A percentile compares a stretch with the other conserved stretches of the same genome.
These are phyloP conservation scores for Tokudaia muenninki DNA, from an alignment of 2,797 vertebrate genomes.

Conservation along the genomic window DNA sequence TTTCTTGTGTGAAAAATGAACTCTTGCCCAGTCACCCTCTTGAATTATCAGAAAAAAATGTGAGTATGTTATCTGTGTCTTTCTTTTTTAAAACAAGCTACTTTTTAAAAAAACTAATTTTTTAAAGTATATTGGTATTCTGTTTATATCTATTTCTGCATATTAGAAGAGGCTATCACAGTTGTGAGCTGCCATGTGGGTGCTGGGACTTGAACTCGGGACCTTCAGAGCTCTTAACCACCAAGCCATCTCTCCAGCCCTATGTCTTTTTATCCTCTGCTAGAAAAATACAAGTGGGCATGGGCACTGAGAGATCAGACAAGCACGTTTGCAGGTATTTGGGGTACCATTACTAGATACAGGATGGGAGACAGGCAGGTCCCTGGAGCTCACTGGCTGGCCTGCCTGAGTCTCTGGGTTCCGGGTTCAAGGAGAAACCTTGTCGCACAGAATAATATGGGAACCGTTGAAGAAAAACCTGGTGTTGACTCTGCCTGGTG, in stretches of 20 bases:
- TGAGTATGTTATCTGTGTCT: slow-evolving; percentile 87
- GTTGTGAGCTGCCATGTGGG: background rate
- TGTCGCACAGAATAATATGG: background rate
- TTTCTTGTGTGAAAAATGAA: slow-evolving; percentile 95
- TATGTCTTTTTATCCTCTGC: background rate
- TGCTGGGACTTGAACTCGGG: background rate
- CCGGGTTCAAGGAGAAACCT: background rate
- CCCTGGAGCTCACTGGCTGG: background rate
- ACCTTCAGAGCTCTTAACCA: background rate
- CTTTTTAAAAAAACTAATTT: background rate
- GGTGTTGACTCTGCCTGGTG: background rate
- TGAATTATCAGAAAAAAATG: slow-evolving; percentile 97
- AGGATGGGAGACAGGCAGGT: background rate
- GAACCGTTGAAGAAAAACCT: background rate
- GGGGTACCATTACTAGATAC: background rate
- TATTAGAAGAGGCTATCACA: background rate
- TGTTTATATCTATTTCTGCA: background rate
- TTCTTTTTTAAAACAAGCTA: background rate
- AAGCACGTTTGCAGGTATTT: background rate
- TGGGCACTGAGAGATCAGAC: background rate
- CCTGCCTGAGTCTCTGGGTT: background rate
- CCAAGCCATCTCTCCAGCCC: background rate
- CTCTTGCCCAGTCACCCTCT: slow-evolving; percentile 95
- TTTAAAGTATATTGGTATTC: background rate
- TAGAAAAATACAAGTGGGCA: background rate